These are phyloP conservation scores for Chrysochloris asiatica DNA, from an alignment of 2,113 vertebrate species.

Conservation along the genomic window DNA sequence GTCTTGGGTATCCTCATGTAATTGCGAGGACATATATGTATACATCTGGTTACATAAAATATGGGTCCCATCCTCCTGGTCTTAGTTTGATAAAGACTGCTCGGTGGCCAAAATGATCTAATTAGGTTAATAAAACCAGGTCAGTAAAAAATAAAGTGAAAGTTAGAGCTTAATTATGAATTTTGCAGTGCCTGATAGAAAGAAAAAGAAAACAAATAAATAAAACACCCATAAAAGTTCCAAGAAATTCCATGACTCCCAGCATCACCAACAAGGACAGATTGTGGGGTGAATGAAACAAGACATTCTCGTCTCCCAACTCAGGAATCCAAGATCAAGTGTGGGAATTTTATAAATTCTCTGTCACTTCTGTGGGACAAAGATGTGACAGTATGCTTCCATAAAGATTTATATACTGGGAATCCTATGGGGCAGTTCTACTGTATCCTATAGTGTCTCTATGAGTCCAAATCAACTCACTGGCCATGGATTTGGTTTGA, in stretches of 20 bases:
- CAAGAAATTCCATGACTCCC: neutral
- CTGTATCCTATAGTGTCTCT: too few species aligned
- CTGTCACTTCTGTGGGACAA: neutral
- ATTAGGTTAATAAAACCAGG: constrained; percentile 60
- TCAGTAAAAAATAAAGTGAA: constrained; percentile 27
- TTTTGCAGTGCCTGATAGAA: constrained; percentile 37
- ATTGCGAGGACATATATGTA: neutral
- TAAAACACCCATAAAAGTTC: neutral
- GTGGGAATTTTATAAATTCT: neutral
- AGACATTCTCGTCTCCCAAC: neutral
- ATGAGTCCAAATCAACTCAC: too few species aligned
- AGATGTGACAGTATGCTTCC: too few species aligned
- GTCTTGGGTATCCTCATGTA: neutral
- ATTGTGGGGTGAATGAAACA: constrained; percentile 33
- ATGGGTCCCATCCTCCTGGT: neutral
- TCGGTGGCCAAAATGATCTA: constrained; percentile 1
- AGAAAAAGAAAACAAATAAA: too few species aligned
- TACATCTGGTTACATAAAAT: neutral
- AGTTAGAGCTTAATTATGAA: constrained; percentile 53
- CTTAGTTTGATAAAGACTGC: constrained; percentile 28
- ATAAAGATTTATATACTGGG: too few species aligned
- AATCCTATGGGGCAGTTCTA: too few species aligned
- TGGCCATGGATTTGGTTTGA: neutral
- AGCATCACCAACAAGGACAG: neutral
- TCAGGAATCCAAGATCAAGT: neutral